phyloP scores from a whole-genome alignment of 53 echinoderm and acorn worm genomes.

The Mesocentrotus franciscanus region DNA sequence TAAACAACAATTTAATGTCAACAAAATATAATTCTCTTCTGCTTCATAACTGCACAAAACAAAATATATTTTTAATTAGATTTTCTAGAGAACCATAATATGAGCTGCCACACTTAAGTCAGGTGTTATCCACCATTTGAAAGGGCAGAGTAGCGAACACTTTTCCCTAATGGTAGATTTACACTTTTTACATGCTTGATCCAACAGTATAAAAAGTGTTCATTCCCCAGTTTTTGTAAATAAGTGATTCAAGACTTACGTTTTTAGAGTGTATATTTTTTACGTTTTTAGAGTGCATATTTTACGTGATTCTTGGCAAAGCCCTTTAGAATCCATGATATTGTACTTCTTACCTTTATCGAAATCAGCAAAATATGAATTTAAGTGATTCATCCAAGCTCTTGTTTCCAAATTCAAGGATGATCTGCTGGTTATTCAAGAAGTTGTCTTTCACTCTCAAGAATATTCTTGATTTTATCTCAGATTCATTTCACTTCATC shows the following conservation, averaged over 20 bases:
- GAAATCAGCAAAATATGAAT: background rate
- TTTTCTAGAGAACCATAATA: background rate
- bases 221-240: too few relatives aligned
- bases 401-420: background rate
- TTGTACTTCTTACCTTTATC: background rate
- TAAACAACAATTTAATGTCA: background rate
- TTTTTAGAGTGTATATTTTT: too few relatives aligned
- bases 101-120: background rate
- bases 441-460: background rate
- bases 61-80: too few relatives aligned
- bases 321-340: background rate
- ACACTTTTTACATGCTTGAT: too few relatives aligned
- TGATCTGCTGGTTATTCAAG: background rate
- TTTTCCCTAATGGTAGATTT: too few relatives aligned
- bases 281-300: too few relatives aligned
- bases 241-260: too few relatives aligned
- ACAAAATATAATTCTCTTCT: background rate
- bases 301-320: background rate
- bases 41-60: background rate
- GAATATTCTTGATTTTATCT: background rate
- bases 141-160: too few relatives aligned
- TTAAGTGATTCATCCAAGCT: background rate
- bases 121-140: too few relatives aligned
- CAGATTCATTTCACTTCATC: background rate
- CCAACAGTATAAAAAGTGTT: too few relatives aligned